Evolutionary conservation across 2,888 invertebrate genomes (phyloP), one percentile per base, ranked within the genome.

Genomic region (Eucriotettix oculatus): DNA sequence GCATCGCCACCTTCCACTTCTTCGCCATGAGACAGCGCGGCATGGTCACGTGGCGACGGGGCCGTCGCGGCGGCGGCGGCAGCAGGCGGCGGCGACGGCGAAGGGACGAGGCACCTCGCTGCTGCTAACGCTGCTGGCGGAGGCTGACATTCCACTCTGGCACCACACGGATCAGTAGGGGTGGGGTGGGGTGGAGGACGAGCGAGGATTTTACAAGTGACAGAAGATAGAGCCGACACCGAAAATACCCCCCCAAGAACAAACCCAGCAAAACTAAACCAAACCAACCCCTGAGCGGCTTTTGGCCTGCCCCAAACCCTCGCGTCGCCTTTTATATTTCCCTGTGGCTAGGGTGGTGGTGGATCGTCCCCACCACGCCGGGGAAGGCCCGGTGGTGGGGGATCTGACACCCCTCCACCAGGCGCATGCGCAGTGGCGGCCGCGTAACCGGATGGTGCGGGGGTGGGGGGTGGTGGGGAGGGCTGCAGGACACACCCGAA

Each of bases 11-110:
- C 84, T 91, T 92, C 90, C 91, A 91, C 82, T 92, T 92, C 79
- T 92, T 92, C 72, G 92, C 91, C 90, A 92, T 92, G 76, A 92
- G 85, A 81, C 91, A 92, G 76, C 92, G 89, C 78, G 92, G 92
- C 92, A 92, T 92, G 54, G 10, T 54, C 29, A 54, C 54, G 17
- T 17, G 29, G 54, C 54, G 16, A 12, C 48, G 61, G 52, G 53
- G 56, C 58, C 56, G 59, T 57, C 58, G 61, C 57, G 57, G 52
- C 52, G 57, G 59, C 55, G 48, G 60, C 42, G 42, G 58, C 58
- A 44, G 56, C 48, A 54, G 44, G 42, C 40, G 58, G 53, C 52
- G 56, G 52, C 42, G 59, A 29, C 58, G 61, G 29, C 29, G 29
- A 29, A 29, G 29, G 29, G 29, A 29, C 29, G 29, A 29, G 29